Evolutionary conservation across 2,113 vertebrate genomes (phyloP).

Genomic region (Rhodinocichla rosea): DNA sequence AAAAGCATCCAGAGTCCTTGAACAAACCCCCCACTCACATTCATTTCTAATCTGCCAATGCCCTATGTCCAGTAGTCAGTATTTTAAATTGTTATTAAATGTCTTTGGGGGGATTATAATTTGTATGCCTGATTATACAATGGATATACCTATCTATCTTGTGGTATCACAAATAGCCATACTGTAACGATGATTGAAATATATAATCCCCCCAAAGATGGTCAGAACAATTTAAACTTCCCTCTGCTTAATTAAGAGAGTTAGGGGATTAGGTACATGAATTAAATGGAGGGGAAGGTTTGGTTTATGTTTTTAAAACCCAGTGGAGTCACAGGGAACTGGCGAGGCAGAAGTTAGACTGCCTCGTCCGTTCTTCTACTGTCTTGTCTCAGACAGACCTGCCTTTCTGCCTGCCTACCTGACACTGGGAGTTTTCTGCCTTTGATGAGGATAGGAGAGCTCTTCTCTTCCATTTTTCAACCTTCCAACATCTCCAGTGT

Average conservation of each 20-base stretch:
- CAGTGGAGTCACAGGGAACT: not conserved
- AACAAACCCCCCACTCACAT: not conserved
- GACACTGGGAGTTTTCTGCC: not conserved
- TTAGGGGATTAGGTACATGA: conserved; percentile 64
- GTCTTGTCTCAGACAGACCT: not conserved
- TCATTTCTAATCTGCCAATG: conserved; percentile 31
- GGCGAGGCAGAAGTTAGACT: not conserved
- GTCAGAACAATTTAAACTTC: conserved; percentile 77
- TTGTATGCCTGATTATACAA: conserved; percentile 76
- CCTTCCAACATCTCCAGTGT: not conserved
- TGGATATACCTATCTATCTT: conserved; percentile 65
- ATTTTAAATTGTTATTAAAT: conserved; percentile 71
- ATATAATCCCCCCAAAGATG: conserved; percentile 80
- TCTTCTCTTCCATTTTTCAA: not conserved
- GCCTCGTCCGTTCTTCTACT: not conserved
- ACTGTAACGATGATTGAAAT: conserved; percentile 77
- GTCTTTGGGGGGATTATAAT: conserved; percentile 73
- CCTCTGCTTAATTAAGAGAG: conserved; percentile 73
- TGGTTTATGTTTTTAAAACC: conserved; percentile 51
- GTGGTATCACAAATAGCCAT: conserved; percentile 74
- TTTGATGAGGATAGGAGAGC: accelerated
- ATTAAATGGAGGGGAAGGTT: conserved; percentile 40
- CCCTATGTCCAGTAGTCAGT: conserved; percentile 59
- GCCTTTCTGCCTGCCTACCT: not conserved
- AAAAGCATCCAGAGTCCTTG: conserved; percentile 17